phyloP scores from a whole-genome alignment of 2,113 vertebrate genomes.

The Sardina pilchardus region DNA sequence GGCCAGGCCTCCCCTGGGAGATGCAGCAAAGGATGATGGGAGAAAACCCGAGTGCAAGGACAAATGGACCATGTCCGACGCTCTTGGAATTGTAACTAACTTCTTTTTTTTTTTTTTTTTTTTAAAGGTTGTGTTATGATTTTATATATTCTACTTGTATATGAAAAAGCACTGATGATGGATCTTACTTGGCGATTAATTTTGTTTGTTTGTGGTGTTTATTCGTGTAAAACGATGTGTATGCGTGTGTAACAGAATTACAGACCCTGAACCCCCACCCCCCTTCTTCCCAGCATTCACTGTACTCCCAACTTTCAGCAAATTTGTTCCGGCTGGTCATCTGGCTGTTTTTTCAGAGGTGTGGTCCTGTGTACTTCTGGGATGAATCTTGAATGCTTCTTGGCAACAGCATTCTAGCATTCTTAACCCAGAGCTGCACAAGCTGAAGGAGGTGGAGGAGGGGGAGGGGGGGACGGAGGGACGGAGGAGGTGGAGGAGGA shows the following conservation, averaged over 20 bases:
- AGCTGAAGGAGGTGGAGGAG: not conserved
- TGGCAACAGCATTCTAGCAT: not conserved
- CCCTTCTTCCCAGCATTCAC: not conserved
- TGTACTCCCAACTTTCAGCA: not conserved
- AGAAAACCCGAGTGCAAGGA: conserved; percentile 21
- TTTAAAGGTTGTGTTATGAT: conserved; percentile 32
- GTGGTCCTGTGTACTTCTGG: not conserved
- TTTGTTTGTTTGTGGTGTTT: conserved; percentile 56
- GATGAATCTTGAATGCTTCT: not conserved
- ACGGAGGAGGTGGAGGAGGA: not conserved
- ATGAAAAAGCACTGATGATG: conserved; percentile 74
- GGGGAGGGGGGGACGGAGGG: not conserved
- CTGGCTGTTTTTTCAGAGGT: not conserved
- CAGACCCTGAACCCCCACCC: not conserved
- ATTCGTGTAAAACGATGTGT: conserved; percentile 56
- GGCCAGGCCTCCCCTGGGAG: conserved; percentile 4
- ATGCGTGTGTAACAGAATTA: conserved; percentile 42
- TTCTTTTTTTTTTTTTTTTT: conserved; percentile 33
- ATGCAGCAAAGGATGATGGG: not conserved
- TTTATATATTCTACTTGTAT: conserved; percentile 59
- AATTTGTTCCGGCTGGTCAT: not conserved
- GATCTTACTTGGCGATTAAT: conserved; percentile 41
- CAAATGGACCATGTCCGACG: not conserved
- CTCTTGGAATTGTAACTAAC: conserved; percentile 22
- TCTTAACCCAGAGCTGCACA: not conserved